These are phyloP conservation scores for Lepisosteus osseus DNA, from an alignment of 2,113 vertebrate genomes.

Conservation along the genomic window DNA sequence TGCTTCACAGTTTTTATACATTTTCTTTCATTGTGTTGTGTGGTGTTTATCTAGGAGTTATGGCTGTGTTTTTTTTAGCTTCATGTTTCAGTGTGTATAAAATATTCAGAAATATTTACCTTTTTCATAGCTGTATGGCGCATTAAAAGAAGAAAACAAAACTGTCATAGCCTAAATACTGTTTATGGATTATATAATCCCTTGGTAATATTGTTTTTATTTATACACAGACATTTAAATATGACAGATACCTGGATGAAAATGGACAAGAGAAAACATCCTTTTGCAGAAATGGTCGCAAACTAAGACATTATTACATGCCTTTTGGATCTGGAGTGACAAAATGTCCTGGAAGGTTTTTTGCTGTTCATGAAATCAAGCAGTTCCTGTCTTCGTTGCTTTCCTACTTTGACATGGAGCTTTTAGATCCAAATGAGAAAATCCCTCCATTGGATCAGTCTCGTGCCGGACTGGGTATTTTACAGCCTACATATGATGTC, in stretches of 20 bases:
- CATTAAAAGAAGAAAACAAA: too few relatives aligned
- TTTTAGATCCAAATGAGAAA: slow-evolving; percentile 67
- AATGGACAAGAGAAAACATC: slow-evolving; percentile 75
- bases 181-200: too few relatives aligned
- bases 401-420: slow-evolving; percentile 81
- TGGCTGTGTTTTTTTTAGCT: too few relatives aligned
- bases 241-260: slow-evolving; percentile 82
- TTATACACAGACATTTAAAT: slow-evolving; percentile 79
- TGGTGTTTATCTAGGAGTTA: too few relatives aligned
- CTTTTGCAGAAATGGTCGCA: slow-evolving; percentile 74
- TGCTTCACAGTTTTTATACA: too few relatives aligned
- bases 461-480: slow-evolving; percentile 85
- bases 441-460: slow-evolving; percentile 88
- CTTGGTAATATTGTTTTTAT: slow-evolving; percentile 1
- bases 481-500: slow-evolving; percentile 84
- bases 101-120: too few relatives aligned
- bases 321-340: slow-evolving; percentile 90
- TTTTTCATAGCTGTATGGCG: too few relatives aligned
- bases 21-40: too few relatives aligned
- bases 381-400: slow-evolving; percentile 82
- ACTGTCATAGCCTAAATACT: too few relatives aligned
- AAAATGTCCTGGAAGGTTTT: slow-evolving; percentile 89
- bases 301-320: slow-evolving; percentile 86
- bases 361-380: slow-evolving; percentile 92
- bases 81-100: too few relatives aligned